Evolutionary conservation across 2,888 invertebrate species (phyloP), one percentile per base, ranked within the genome.

Genomic region (Lasioglossum vierecki): DNA sequence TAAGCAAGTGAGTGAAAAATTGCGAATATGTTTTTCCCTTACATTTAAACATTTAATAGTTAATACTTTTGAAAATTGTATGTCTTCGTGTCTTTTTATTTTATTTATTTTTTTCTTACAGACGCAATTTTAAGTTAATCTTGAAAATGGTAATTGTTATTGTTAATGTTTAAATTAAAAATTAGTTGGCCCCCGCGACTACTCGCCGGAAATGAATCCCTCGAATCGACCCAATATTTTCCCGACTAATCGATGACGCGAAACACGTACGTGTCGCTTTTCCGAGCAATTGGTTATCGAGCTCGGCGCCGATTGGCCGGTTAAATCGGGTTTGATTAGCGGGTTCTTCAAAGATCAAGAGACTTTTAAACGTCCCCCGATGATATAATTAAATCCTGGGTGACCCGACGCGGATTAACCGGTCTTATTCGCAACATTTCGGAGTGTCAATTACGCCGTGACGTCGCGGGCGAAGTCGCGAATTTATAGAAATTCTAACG

Each of bases 281-380:
- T 41, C 49, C 66, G 30, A 30, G 60, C 30, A 41, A 49, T 30
- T 44, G 53, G 8, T 57, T 70, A 71, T 49, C 74, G 68, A 75
- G 35, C 39, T 41, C 22, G 30, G 4, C n/a, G 26, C 22, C 80
- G 68, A 72, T 71, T 71, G 60, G 71, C 26, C 26, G 41, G 49
- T 80, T 80, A 80, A 80, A 80, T 75, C 66, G 80, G 53, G 68
- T 75, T 75, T 57, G 26, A 80, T 80, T 70, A 80, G 76, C 63
- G 15, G 18, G 35, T 18, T 63, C 72, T 63, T 72, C 81, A 18
- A 72, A 81, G 49, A 44, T 72, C 72, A 46, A 71, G 49, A 41
- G 63, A 73, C 66, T 77, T 72, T 73, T 53, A 49, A 81, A 77
- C 60, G 63, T 30, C 6, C 30, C 30, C 46, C 22, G 46, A 39